These are phyloP conservation scores for Blastobasis adustella DNA, from an alignment of 2,888 invertebrate species.

Conservation along the genomic window DNA sequence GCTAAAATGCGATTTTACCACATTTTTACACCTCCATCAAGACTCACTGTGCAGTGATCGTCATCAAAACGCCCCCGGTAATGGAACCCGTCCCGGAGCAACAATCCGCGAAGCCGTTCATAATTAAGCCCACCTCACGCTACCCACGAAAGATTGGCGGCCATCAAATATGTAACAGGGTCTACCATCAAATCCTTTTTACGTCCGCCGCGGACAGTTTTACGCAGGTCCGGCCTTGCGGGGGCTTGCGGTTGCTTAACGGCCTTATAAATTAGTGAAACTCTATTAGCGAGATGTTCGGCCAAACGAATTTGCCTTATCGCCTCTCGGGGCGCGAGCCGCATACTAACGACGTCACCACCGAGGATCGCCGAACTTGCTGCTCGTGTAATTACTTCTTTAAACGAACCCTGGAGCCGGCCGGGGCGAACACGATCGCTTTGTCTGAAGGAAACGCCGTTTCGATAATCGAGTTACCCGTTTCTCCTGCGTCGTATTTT, in stretches of 20 bases:
- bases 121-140: conserved; percentile 53
- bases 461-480: conserved; percentile 55
- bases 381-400: conserved; percentile 69
- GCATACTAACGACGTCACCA: conserved; percentile 56
- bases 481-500: conserved; percentile 24
- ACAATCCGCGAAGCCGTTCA: conserved; percentile 45
- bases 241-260: conserved; percentile 40
- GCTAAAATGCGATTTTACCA: not conserved
- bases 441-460: conserved; percentile 47
- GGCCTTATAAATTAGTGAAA: conserved; percentile 74
- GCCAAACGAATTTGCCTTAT: conserved; percentile 74
- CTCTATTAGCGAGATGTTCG: conserved; percentile 74
- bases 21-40: too few species aligned
- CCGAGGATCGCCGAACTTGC: conserved; percentile 50
- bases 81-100: conserved; percentile 17
- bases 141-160: conserved; percentile 48
- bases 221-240: conserved; percentile 46
- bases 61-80: too few species aligned
- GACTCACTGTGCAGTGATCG: too few species aligned
- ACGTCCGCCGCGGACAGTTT: conserved; percentile 60
- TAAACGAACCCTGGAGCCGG: conserved; percentile 47
- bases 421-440: conserved; percentile 47
- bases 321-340: conserved; percentile 53
- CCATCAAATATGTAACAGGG: conserved; percentile 63
- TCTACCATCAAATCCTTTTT: conserved; percentile 66